Conservation (phyloP, 2,113 vertebrate genomes). For the Delphinus delphis region DNA sequence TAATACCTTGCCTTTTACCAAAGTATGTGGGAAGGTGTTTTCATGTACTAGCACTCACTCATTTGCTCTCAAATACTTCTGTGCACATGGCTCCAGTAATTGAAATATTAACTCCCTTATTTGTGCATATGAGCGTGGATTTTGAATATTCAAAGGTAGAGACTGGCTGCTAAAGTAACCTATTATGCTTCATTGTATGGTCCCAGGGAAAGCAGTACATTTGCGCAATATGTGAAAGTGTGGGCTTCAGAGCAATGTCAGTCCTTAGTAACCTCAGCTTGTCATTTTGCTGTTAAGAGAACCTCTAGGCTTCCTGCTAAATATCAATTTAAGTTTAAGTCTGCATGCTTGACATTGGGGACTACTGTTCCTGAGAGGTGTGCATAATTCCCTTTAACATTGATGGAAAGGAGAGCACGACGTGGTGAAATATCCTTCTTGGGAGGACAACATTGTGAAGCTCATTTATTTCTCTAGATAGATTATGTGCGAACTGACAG, state of each 20-base stretch:
- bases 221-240: neutral
- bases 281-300: neutral
- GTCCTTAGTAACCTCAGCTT: neutral
- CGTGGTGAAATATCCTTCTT: neutral
- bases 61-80: neutral
- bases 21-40: neutral
- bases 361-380: neutral
- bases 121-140: neutral
- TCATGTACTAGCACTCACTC: neutral
- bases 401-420: neutral
- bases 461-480: neutral
- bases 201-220: neutral
- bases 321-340: neutral
- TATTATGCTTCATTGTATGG: neutral
- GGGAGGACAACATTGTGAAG: neutral
- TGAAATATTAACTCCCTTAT: constrained; percentile 27
- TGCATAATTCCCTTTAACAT: neutral
- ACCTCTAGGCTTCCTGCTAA: neutral
- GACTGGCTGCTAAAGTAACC: neutral
- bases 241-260: neutral
- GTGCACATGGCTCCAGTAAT: neutral
- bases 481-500: neutral
- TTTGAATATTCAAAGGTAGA: constrained; percentile 14
- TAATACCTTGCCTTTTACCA: neutral
- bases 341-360: neutral